Conservation (phyloP, 2,797 vertebrate species). For the Arnoldichthys spilopterus region DNA sequence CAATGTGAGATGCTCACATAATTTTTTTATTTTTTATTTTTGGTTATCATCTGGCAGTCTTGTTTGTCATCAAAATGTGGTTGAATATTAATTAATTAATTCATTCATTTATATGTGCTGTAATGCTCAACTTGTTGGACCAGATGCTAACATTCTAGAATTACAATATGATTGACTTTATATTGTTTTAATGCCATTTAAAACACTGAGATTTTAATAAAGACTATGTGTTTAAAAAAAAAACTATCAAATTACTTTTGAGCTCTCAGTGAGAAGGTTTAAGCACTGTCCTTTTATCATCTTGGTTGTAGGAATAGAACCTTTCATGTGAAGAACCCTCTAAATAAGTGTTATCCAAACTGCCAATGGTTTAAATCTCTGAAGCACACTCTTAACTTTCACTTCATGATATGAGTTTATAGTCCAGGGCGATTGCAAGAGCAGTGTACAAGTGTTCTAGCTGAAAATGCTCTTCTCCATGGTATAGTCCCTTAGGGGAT, state of each 20-base stretch:
- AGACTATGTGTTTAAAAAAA: too few species aligned
- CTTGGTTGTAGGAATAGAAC: background rate
- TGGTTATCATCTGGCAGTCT: too few species aligned
- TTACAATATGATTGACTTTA: too few species aligned
- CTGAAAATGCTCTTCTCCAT: background rate
- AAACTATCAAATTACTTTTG: background rate
- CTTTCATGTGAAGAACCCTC: slow-evolving; percentile 38
- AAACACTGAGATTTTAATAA: too few species aligned
- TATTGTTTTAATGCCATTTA: too few species aligned
- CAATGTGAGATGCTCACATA: too few species aligned
- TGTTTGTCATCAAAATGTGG: too few species aligned
- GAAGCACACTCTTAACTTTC: slow-evolving; percentile 32
- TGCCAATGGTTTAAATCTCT: slow-evolving; percentile 41
- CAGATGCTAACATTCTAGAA: too few species aligned
- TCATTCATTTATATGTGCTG: too few species aligned
- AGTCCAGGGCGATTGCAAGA: background rate
- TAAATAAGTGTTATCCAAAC: slow-evolving; percentile 28
- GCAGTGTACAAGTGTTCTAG: slow-evolving; percentile 7
- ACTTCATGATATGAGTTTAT: slow-evolving; percentile 17
- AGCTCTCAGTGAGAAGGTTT: slow-evolving; percentile 7
- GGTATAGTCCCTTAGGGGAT: background rate
- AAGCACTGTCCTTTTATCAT: slow-evolving; percentile 18
- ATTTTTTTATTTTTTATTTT: too few species aligned
- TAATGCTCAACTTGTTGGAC: too few species aligned
- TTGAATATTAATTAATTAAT: too few species aligned